phyloP scores from a whole-genome alignment of 2,797 vertebrate genomes.

The Danio aesculapii region DNA sequence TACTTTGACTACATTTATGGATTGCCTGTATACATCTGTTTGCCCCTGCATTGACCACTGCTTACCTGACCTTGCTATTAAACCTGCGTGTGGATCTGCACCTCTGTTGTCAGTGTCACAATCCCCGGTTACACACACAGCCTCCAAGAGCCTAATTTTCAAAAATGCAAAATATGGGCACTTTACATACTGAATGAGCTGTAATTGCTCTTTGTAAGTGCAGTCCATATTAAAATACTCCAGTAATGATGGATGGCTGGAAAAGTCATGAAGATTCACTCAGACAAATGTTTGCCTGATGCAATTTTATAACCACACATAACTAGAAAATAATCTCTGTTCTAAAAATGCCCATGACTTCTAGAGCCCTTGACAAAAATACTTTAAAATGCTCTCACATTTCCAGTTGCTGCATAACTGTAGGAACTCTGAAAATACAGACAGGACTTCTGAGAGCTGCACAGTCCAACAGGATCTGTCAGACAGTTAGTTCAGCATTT shows the following conservation, averaged over 20 bases:
- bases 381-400: neutral
- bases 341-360: neutral
- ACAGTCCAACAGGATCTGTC: conserved; percentile 2
- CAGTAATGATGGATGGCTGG: neutral
- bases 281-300: neutral
- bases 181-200: neutral
- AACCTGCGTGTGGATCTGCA: no score
- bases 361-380: neutral
- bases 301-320: neutral
- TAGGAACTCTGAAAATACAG: neutral
- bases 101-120: no score
- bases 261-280: neutral
- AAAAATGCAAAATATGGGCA: no score
- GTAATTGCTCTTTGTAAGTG: neutral
- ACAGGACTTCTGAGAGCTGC: neutral
- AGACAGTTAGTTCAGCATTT: neutral
- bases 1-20: no score
- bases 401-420: neutral
- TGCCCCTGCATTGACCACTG: no score
- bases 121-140: no score
- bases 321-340: neutral
- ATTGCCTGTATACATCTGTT: no score
- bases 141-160: no score
- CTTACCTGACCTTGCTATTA: no score
- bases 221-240: neutral